Evolutionary conservation across 53 echinoderm and acorn worm genomes (phyloP).

Genomic region (Paracentrotus lividus): DNA sequence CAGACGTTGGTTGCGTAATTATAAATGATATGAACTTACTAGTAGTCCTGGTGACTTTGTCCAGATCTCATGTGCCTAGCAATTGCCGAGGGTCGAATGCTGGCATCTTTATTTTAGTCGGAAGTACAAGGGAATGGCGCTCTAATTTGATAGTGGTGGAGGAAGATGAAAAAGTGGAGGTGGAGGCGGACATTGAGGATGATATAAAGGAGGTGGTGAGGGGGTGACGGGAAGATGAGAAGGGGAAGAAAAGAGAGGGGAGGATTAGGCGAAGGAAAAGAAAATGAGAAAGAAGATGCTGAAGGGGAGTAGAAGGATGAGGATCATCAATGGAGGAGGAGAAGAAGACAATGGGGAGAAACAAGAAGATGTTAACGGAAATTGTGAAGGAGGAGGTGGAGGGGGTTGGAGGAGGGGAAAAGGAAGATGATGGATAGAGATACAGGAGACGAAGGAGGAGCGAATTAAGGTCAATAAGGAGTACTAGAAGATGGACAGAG

Average conservation of each 20-base stretch:
- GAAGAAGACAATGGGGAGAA: too few relatives aligned
- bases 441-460: too few relatives aligned
- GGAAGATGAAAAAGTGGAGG: background rate
- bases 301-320: background rate
- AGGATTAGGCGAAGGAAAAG: too few relatives aligned
- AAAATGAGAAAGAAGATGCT: background rate
- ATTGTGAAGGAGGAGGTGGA: too few relatives aligned
- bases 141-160: background rate
- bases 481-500: too few relatives aligned
- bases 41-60: background rate
- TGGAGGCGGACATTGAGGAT: background rate
- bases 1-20: background rate
- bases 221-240: too few relatives aligned
- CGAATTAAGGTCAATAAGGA: too few relatives aligned
- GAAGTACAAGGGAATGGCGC: background rate
- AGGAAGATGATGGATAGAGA: too few relatives aligned
- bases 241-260: too few relatives aligned
- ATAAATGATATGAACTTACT: background rate
- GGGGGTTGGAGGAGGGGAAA: too few relatives aligned
- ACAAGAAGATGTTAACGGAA: background rate
- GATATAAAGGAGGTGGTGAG: background rate
- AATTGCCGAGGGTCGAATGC: background rate
- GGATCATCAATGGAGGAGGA: background rate
- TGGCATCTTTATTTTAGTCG: background rate
- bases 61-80: background rate